Conservation (phyloP, 2,888 invertebrate species). For the Ichneumoninae sp. region DNA sequence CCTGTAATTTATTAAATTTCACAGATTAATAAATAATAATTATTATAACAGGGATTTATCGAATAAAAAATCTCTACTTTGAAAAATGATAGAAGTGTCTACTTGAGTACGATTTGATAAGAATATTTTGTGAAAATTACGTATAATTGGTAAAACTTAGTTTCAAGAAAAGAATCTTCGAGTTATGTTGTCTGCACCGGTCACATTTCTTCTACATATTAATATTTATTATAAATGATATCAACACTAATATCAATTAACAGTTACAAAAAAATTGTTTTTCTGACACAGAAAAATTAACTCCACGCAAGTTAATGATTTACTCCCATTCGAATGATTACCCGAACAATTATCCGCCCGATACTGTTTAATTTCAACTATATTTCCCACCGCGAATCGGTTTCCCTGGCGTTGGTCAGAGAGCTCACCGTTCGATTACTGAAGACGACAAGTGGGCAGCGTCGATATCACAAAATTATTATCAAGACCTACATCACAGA, state of each 20-base stretch:
- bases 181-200: neutral
- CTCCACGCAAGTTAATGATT: neutral
- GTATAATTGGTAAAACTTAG: no score
- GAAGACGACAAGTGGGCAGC: conserved; percentile 21
- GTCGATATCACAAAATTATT: conserved; percentile 52
- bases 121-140: no score
- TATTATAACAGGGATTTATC: neutral
- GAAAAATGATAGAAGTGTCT: neutral
- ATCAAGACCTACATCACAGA: conserved; percentile 53
- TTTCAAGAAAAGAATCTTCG: no score
- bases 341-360: neutral
- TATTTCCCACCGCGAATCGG: neutral
- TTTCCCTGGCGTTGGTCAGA: conserved; percentile 6
- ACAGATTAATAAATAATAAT: neutral
- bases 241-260: neutral
- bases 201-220: neutral
- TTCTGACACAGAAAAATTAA: neutral
- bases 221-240: no score
- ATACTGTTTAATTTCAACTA: neutral
- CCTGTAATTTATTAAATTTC: neutral
- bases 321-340: neutral
- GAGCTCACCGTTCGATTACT: conserved; percentile 33
- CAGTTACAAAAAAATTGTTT: neutral
- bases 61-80: neutral
- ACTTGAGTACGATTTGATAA: neutral